Evolutionary conservation across 2,797 vertebrate genomes (phyloP).

Genomic region (Cheirogaleus major): DNA sequence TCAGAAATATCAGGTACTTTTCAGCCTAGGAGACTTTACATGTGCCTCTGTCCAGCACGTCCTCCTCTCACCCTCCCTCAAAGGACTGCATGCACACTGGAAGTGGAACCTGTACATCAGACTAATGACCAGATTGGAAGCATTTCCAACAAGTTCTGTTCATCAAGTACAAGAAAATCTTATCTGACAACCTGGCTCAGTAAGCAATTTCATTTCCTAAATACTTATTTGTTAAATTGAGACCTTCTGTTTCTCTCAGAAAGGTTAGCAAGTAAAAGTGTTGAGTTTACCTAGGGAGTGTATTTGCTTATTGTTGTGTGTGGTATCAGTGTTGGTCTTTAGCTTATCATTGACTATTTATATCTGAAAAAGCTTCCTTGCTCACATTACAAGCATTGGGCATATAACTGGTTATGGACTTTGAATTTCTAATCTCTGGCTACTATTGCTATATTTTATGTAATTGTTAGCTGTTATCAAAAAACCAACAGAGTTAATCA

Average conservation of each 20-base stretch:
- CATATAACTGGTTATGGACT: not conserved
- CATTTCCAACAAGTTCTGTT: not conserved
- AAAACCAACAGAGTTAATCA: constrained; percentile 28
- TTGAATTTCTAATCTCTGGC: not conserved
- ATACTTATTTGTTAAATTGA: constrained; percentile 23
- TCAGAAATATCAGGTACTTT: not conserved
- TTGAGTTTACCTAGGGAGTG: not conserved
- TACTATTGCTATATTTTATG: not conserved
- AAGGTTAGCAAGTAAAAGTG: not conserved
- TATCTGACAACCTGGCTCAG: not conserved
- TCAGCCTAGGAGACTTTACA: not conserved
- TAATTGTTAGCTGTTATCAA: not conserved
- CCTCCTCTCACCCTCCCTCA: not conserved
- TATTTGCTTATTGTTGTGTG: not conserved
- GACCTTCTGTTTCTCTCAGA: not conserved
- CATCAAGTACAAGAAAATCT: not conserved
- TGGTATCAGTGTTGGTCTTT: not conserved
- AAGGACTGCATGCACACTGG: not conserved
- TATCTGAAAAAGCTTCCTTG: not conserved
- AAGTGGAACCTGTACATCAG: not conserved
- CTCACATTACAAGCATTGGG: not conserved
- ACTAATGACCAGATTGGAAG: not conserved
- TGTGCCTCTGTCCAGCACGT: not conserved
- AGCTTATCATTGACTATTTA: not conserved
- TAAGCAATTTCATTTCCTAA: constrained; percentile 45